Conservation (phyloP, 2,797 vertebrate species). For the Hylomyscus alleni region DNA sequence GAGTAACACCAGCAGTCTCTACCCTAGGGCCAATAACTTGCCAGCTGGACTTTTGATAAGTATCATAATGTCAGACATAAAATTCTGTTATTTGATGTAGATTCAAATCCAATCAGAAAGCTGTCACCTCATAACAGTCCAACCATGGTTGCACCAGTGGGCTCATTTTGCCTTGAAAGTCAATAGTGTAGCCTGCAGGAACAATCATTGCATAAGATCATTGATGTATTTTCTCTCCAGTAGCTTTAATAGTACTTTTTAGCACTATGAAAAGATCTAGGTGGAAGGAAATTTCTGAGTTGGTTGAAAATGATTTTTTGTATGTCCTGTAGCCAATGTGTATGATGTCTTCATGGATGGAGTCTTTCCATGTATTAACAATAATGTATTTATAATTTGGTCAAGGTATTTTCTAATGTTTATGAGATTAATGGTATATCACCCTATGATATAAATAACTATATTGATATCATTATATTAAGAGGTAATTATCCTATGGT, state of each 20-base stretch:
- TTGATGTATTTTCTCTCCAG: not conserved
- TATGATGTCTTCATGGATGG: not conserved
- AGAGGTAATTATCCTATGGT: not conserved
- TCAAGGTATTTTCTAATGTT: not conserved
- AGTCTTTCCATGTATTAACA: not conserved
- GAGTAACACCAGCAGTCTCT: not conserved
- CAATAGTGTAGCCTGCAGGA: not conserved
- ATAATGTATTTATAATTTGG: not conserved
- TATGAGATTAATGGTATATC: not conserved
- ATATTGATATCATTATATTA: not conserved
- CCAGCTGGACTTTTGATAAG: not conserved
- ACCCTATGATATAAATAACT: not conserved
- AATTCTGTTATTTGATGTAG: not conserved
- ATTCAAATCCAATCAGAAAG: not conserved
- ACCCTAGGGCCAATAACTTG: not conserved
- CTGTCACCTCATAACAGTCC: not conserved
- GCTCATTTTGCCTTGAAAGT: not conserved
- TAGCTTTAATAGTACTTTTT: not conserved
- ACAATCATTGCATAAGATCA: not conserved
- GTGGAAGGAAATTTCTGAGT: not conserved
- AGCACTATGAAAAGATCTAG: not conserved
- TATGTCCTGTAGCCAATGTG: not conserved
- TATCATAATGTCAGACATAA: not conserved
- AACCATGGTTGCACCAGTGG: not conserved
- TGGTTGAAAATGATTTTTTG: not conserved